Evolutionary conservation across 2,888 invertebrate species (phyloP).

Genomic region (Hecatera dysodea): DNA sequence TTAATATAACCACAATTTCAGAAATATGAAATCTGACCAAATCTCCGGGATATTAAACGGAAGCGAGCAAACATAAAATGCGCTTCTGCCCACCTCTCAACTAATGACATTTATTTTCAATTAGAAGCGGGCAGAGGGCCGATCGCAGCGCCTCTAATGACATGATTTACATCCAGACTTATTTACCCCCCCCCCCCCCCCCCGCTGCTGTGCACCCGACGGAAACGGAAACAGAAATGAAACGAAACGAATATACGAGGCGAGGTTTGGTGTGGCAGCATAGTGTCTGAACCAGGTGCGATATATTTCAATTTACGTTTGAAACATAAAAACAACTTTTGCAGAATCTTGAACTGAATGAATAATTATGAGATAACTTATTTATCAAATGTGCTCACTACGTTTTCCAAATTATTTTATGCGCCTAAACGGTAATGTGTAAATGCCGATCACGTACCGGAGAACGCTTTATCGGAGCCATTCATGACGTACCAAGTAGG

Average conservation of each 20-base stretch:
- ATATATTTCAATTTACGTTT: conserved; percentile 43
- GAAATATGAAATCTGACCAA: conserved; percentile 39
- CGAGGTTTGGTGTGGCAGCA: conserved; percentile 7
- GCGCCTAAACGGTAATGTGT: conserved; percentile 34
- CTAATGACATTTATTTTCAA: conserved; percentile 86
- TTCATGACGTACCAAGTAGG: conserved; percentile 66
- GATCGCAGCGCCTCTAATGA: conserved; percentile 80
- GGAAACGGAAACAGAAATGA: conserved; percentile 72
- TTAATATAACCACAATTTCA: conserved; percentile 5
- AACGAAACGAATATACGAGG: conserved; percentile 53
- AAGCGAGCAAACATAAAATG: conserved; percentile 72
- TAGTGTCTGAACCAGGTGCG: conserved; percentile 58
- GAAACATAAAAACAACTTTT: conserved; percentile 16
- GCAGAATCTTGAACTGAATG: conserved; percentile 8
- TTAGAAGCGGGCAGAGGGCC: conserved; percentile 73
- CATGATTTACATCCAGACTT: conserved; percentile 83
- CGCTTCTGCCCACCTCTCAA: conserved; percentile 70
- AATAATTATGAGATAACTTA: too few relatives aligned
- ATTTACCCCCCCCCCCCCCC: conserved; percentile 71
- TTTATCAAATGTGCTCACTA: conserved; percentile 8
- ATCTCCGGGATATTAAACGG: conserved; percentile 48
- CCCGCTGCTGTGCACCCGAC: conserved; percentile 64
- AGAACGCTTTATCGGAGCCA: conserved; percentile 65
- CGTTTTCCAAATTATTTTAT: conserved; percentile 39
- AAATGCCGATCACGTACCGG: conserved; percentile 66